Conservation (phyloP, 2,797 vertebrate species). For the Carduelis carduelis region DNA sequence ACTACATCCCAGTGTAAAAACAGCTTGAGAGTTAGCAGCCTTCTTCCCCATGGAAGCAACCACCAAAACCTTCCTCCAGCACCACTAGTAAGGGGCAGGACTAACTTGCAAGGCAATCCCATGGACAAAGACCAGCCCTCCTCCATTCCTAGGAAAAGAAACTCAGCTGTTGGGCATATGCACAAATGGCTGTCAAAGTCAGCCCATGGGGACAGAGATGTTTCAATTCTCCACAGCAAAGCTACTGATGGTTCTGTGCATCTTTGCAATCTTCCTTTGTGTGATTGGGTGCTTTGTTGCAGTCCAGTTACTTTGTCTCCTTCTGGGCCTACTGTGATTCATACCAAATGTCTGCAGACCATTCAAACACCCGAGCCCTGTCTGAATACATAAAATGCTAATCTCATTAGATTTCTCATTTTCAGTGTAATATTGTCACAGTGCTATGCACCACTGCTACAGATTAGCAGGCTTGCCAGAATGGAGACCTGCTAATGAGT, state of each 20-base stretch:
- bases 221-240: background rate
- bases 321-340: background rate
- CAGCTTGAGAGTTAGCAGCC: background rate
- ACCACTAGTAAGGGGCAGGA: background rate
- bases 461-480: slow-evolving; percentile 77
- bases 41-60: background rate
- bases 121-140: background rate
- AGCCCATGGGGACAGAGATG: background rate
- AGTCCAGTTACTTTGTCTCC: background rate
- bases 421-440: slow-evolving; percentile 72
- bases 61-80: background rate
- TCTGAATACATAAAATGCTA: slow-evolving; percentile 63
- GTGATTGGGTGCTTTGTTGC: background rate
- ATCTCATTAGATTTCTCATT: slow-evolving; percentile 79
- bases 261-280: background rate
- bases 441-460: slow-evolving; percentile 69
- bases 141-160: background rate
- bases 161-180: background rate
- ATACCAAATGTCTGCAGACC: slow-evolving; percentile 23
- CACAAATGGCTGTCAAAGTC: background rate
- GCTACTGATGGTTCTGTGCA: background rate
- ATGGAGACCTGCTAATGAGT: slow-evolving; percentile 75
- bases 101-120: background rate
- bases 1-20: background rate
- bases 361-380: slow-evolving; percentile 15